phyloP scores from a whole-genome alignment of 2,888 invertebrate genomes.

The Cataglyphis altisquamis region DNA sequence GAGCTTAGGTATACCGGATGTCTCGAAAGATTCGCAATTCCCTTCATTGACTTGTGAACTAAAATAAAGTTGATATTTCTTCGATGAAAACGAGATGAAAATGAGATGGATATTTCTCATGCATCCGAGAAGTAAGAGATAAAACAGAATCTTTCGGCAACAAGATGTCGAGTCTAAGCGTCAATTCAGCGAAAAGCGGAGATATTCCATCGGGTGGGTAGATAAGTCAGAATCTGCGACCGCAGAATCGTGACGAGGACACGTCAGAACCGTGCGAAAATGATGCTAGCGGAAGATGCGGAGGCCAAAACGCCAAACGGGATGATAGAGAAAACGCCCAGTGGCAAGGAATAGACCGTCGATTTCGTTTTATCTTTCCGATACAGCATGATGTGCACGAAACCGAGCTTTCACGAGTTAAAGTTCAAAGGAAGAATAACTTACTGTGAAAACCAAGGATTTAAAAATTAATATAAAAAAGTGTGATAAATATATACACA shows the following conservation, averaged over 20 bases:
- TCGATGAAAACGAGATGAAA: slow-evolving; percentile 3
- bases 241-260: slow-evolving; percentile 81
- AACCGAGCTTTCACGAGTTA: neutral
- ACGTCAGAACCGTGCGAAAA: slow-evolving; percentile 83
- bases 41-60: neutral
- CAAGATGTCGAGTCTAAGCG: slow-evolving; percentile 11
- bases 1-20: neutral
- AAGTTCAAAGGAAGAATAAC: neutral
- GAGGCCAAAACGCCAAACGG: slow-evolving; percentile 29
- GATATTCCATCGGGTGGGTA: slow-evolving; percentile 57
- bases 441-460: neutral
- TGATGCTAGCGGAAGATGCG: slow-evolving; percentile 71
- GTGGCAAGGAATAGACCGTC: slow-evolving; percentile 15
- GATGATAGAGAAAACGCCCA: slow-evolving; percentile 33
- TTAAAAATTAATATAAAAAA: neutral
- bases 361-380: slow-evolving; percentile 33
- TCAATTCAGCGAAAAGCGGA: slow-evolving; percentile 23
- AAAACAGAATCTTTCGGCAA: slow-evolving; percentile 9
- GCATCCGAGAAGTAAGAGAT: slow-evolving; percentile 20
- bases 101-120: slow-evolving; percentile 15
- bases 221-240: slow-evolving; percentile 74
- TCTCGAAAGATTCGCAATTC: neutral
- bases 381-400: slow-evolving; percentile 15
- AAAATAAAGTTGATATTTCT: slow-evolving; percentile 17
- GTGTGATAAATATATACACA: no score